Base-by-base conservation (phyloP, 64 coral and sea anemone genomes). In the Astreopora myriophthalma region DNA sequence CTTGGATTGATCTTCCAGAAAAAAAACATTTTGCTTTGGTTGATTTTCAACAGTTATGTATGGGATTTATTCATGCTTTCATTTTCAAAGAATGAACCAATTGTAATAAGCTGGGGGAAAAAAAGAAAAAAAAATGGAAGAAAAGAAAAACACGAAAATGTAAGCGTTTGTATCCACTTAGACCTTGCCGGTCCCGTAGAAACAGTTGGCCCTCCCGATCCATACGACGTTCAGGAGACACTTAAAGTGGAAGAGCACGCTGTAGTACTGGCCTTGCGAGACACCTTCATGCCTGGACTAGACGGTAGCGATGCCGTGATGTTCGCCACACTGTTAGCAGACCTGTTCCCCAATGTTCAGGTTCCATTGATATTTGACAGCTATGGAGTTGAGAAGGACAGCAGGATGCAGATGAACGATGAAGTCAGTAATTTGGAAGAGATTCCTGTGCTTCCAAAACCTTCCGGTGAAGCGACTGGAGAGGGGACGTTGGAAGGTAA, bases 351-450 rank as follows among this genome's bases (percentile, higher is more conserved):
- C 11, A 76, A 81, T 48, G 90, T 89, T 20, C 88, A 93, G 17
- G 71, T 95, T 30, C 93, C 96, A 9, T 93, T 89, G 83, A 90
- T 95, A 22, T 95, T 99, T 91, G 90, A 95, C 30, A 95, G 67
- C 25, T 90, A 88, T 16, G 91, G 87, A 57, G 55, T 74, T 10
- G 35, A 29, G 12, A 40, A 99, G 22, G 86, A 90, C 0, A 63
- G 19, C 33, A 90, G 23, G 74, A 93, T 95, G 91, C 67, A 88
- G 33, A 85, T 98, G 65, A 93, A 96, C 76, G 90, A 93, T 6
- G 69, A 82, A 60, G 91, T 92, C 9, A 93, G 79, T 20, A 95
- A 95, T 39, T 72, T 95, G 60, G 93, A 93, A 6, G 93, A 98
- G 86, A 87, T 95, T 71, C 92, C 96, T 32, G 76, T 80, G 11